These are phyloP conservation scores for Helarctos malayanus DNA, from an alignment of 2,797 vertebrate genomes.

Conservation along the genomic window DNA sequence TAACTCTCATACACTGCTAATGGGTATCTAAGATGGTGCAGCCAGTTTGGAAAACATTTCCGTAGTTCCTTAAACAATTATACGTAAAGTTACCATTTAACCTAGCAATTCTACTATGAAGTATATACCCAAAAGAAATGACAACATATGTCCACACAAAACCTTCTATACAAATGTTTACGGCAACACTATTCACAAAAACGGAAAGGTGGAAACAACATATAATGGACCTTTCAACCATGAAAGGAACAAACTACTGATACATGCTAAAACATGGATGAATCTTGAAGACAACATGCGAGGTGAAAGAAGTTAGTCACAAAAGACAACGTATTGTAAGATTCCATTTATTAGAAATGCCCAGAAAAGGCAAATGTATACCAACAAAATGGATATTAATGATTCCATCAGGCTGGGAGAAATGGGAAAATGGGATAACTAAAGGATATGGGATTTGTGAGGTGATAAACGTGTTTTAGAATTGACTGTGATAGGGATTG, in stretches of 20 bases:
- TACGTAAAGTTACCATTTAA: neutral
- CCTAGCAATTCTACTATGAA: neutral
- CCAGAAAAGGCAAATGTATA: neutral
- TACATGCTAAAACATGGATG: neutral
- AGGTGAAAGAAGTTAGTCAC: neutral
- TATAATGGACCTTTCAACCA: neutral
- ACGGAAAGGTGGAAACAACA: neutral
- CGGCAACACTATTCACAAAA: neutral
- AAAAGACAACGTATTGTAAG: neutral
- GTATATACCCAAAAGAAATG: neutral
- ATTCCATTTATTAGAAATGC: neutral
- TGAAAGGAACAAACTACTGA: neutral
- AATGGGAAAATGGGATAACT: neutral
- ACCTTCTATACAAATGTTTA: neutral
- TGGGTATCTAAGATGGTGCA: neutral
- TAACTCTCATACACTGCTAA: neutral
- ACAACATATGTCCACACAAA: neutral
- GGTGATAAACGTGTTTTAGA: neutral
- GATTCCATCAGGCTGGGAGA: neutral
- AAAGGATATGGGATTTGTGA: neutral
- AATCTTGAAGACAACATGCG: neutral
- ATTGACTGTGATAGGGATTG: neutral
- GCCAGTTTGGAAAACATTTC: neutral
- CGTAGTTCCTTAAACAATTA: neutral
- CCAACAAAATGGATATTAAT: neutral